A percentile compares a stretch with the other conserved stretches of the same genome.
These are phyloP conservation scores for Atlantisia rogersi DNA, from an alignment of 2,113 vertebrate genomes.

Conservation along the genomic window DNA sequence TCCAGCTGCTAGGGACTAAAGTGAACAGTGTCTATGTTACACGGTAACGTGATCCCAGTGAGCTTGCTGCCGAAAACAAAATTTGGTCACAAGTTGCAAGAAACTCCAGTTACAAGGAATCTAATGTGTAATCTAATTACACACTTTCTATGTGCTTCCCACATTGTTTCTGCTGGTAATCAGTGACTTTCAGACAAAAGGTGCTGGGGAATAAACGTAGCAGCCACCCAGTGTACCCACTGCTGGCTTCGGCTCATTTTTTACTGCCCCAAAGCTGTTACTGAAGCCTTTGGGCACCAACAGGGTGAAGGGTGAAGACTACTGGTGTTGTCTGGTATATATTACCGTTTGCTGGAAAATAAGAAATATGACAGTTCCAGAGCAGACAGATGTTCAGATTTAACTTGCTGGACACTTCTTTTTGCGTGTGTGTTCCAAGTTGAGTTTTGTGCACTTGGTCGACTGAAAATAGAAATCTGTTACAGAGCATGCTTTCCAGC, in stretches of 20 bases:
- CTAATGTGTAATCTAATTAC: neutral
- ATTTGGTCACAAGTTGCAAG: neutral
- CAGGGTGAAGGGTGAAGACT: neutral
- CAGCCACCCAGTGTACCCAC: neutral
- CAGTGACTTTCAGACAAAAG: neutral
- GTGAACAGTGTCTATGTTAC: neutral
- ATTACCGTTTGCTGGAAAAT: neutral
- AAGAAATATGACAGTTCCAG: neutral
- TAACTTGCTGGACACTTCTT: neutral
- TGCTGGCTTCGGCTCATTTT: neutral
- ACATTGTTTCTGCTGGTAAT: neutral
- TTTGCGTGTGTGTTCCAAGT: neutral
- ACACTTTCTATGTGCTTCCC: neutral
- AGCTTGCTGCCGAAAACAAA: constrained; percentile 6
- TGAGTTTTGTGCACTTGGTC: neutral
- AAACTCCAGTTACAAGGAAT: neutral
- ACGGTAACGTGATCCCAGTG: neutral
- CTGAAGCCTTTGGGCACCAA: neutral
- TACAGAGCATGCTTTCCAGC: neutral
- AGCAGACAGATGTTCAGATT: neutral
- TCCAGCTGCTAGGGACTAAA: neutral
- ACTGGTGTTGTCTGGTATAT: neutral
- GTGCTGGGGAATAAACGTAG: neutral
- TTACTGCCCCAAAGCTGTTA: neutral
- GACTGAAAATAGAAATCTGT: neutral